Conservation (phyloP, 1,140 invertebrate genomes). For the Leguminivora glycinivorella region DNA sequence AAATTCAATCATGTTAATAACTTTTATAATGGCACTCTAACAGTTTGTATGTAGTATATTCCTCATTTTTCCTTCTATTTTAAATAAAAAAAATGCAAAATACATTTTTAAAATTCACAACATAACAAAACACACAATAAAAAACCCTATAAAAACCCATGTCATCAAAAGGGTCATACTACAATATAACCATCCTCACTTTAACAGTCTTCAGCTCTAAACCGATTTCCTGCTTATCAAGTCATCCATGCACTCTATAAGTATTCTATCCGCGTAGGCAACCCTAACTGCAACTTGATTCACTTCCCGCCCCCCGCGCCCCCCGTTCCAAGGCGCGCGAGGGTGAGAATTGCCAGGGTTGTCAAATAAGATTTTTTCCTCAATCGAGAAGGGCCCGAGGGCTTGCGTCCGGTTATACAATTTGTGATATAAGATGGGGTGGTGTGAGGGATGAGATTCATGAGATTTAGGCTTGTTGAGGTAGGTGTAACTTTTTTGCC, state of each 20-base stretch:
- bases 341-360: slow-evolving; percentile 63
- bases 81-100: too few species aligned
- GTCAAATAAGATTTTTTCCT: slow-evolving; percentile 77
- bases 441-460: slow-evolving; percentile 33
- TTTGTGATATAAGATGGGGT: slow-evolving; percentile 55
- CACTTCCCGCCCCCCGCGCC: slow-evolving; percentile 32
- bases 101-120: too few species aligned
- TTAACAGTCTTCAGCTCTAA: neutral
- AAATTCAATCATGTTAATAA: too few species aligned
- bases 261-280: slow-evolving; percentile 9
- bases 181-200: neutral
- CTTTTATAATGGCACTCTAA: too few species aligned
- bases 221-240: slow-evolving; percentile 16
- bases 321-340: slow-evolving; percentile 33
- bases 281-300: slow-evolving; percentile 45
- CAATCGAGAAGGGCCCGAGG: slow-evolving; percentile 52
- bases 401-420: slow-evolving; percentile 64
- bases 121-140: neutral
- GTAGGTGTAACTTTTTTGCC: slow-evolving; percentile 3
- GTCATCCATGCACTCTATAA: slow-evolving; percentile 9
- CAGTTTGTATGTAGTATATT: too few species aligned
- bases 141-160: neutral
- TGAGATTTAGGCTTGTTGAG: slow-evolving; percentile 20
- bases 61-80: too few species aligned
- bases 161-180: neutral